Percentiles rank a stretch among this genome's conserved stretches.
Evolutionary conservation across 2,113 vertebrate genomes (phyloP).

Genomic region (Syngnathoides biaculeatus): DNA sequence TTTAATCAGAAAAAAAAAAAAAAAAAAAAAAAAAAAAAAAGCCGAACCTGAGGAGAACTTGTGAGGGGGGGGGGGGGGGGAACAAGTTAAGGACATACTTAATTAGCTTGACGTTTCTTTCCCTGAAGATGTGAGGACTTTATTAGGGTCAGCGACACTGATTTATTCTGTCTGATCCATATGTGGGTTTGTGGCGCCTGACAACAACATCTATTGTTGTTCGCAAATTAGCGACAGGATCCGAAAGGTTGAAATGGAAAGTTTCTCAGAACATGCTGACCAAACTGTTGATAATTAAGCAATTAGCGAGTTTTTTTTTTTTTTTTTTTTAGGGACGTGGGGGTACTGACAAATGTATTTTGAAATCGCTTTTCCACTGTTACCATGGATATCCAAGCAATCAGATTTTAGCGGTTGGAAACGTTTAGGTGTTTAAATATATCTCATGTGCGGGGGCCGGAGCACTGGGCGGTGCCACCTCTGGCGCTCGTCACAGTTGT

Average conservation of each 20-base stretch:
- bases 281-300: not conserved
- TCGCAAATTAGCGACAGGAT: not conserved
- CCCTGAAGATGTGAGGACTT: conserved; percentile 25
- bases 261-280: not conserved
- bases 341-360: too few species aligned
- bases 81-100: conserved; percentile 14
- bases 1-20: conserved; percentile 22
- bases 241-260: not conserved
- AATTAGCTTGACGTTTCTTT: conserved; percentile 26
- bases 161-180: conserved; percentile 8
- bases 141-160: conserved; percentile 31
- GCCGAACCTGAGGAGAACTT: not conserved
- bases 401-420: too few species aligned
- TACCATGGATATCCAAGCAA: too few species aligned
- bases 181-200: not conserved
- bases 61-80: not conserved
- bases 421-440: too few species aligned
- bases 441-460: too few species aligned
- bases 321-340: not conserved
- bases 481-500: too few species aligned
- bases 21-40: too few species aligned
- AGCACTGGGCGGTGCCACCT: too few species aligned
- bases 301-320: not conserved
- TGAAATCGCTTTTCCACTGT: too few species aligned
- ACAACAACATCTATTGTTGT: not conserved